Base-by-base conservation (phyloP, 2,888 invertebrate genomes). In the Thysanoteuthis rhombus region DNA sequence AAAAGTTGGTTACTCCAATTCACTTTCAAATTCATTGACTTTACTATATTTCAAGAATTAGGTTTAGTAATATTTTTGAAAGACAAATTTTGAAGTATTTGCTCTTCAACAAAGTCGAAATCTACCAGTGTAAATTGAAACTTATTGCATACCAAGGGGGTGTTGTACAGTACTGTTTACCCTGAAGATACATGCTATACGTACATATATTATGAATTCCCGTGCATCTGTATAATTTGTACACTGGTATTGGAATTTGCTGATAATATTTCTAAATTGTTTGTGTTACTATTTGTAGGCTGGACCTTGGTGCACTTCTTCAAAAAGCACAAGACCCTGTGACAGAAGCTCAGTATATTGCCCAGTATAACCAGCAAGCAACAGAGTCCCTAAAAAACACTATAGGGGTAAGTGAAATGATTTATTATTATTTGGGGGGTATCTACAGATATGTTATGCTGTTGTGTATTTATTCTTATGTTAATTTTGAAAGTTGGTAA, bases 351-450 rank as follows among this genome's bases (percentile, higher is more conserved):
- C 95, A 95, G 93, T 96, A 95, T 94, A 96, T 96, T 47, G 95
- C 95, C 42, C 97, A 97, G 95, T 97, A 96, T 95, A 96, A 96
- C 93, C 97, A 97, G 93, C 96, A 97, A 95, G 97, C 98, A 97
- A 97, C 97, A 89, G 98, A 97, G 95, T 97, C 97, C 94, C 97
- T 97, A 94, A 98, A 98, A 96, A 97, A 97, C 94, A 97, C 97
- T 92, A 97, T 97, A 94, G 97, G 97, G 94, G 97, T 97, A 94
- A 95, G 96, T 95, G 36, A 39, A 22, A 58, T n/a, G 22, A 89
- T 90, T 22, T 93, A 89, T n/a, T 75, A 32, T 12, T 42, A 12
- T 42, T 52, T 52, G 22, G 1, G 40, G 40, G n/a, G 22, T 1
- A 28, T 38, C 16, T 42, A 36, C 36, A 36, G 38, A 22, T 93